phyloP scores from a whole-genome alignment of 2,113 vertebrate species.

The Tragulus kanchil region DNA sequence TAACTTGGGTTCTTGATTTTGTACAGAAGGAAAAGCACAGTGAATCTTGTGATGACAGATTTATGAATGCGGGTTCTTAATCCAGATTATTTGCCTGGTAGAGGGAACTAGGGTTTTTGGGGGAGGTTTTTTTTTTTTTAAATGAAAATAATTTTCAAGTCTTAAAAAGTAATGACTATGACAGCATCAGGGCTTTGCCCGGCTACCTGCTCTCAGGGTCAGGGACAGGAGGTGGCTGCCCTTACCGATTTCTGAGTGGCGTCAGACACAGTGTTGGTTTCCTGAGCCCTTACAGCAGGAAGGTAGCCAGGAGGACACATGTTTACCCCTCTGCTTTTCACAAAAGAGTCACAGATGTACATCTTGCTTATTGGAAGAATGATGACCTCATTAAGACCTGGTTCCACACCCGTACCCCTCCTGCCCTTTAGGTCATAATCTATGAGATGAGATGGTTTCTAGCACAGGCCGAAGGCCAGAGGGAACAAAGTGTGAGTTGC shows the following conservation, averaged over 20 bases:
- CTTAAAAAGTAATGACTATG: not conserved
- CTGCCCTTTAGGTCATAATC: not conserved
- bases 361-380: slow-evolving; percentile 22
- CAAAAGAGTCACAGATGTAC: not conserved
- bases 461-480: not conserved
- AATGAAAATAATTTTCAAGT: not conserved
- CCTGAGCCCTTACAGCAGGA: not conserved
- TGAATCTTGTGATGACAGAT: not conserved
- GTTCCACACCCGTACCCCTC: not conserved
- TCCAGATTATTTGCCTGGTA: slow-evolving; percentile 29
- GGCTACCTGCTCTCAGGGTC: not conserved
- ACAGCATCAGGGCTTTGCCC: not conserved
- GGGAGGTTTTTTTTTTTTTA: not conserved
- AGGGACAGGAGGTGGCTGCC: not conserved
- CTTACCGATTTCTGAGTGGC: not conserved
- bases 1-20: not conserved
- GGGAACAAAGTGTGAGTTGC: not conserved
- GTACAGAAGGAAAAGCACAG: not conserved
- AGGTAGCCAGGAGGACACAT: not conserved
- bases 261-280: not conserved
- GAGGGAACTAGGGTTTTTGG: not conserved
- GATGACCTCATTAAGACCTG: not conserved
- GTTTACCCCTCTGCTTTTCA: not conserved
- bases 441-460: slow-evolving; percentile 6
- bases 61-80: not conserved